Evolutionary conservation across 2,797 vertebrate genomes (phyloP).

Genomic region (Propithecus deckenii): DNA sequence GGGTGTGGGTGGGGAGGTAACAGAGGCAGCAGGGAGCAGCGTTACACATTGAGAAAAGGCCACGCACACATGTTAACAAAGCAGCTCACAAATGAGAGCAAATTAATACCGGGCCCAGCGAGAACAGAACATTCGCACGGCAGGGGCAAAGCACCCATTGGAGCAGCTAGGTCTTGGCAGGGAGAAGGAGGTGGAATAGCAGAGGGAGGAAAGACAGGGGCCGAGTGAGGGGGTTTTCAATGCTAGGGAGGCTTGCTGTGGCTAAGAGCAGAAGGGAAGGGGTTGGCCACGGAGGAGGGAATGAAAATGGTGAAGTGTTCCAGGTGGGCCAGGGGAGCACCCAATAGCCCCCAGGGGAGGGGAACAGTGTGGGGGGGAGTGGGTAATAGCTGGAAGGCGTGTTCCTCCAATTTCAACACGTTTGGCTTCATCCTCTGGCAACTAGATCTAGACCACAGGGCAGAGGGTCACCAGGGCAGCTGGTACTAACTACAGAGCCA

Average conservation of each 20-base stretch:
- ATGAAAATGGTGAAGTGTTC: background rate
- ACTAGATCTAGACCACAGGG: background rate
- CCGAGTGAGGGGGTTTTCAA: background rate
- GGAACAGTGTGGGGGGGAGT: background rate
- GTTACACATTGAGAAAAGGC: conserved; percentile 64
- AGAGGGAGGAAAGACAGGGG: background rate
- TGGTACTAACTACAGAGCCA: background rate
- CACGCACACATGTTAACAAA: conserved; percentile 57
- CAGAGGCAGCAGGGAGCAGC: conserved; percentile 62
- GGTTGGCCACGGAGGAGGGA: background rate
- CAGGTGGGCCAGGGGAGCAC: background rate
- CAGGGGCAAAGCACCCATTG: conserved; percentile 68
- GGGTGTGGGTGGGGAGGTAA: conserved; percentile 70
- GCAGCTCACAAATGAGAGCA: conserved; percentile 64
- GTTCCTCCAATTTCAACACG: background rate
- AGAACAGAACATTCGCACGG: conserved; percentile 75
- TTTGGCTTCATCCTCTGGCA: background rate
- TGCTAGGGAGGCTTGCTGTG: background rate
- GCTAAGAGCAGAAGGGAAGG: conserved; percentile 10
- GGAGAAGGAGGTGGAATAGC: conserved; percentile 14
- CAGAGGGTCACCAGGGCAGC: background rate
- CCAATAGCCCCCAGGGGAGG: background rate
- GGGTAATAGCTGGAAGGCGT: background rate
- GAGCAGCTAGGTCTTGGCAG: conserved; percentile 46
- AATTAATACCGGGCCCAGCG: conserved; percentile 65